phyloP scores from a whole-genome alignment of 1,140 invertebrate genomes.

The Drosophila takahashii region DNA sequence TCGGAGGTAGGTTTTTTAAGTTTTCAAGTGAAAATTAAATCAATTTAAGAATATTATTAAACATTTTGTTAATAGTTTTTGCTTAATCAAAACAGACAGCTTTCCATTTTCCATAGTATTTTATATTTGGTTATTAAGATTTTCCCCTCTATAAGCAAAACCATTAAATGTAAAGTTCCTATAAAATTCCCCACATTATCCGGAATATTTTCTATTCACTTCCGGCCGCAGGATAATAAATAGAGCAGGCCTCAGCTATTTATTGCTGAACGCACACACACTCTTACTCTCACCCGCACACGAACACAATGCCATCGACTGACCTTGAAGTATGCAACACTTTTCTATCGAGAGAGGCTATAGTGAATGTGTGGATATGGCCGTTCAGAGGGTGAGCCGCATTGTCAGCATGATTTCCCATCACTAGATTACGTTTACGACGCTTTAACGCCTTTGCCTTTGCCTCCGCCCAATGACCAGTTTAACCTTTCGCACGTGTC shows the following conservation, averaged over 20 bases:
- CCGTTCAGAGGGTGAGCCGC: conserved; percentile 17
- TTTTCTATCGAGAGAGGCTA: conserved; percentile 44
- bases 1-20: neutral
- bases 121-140: neutral
- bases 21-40: neutral
- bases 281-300: neutral
- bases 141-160: neutral
- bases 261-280: conserved; percentile 27
- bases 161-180: conserved; percentile 5
- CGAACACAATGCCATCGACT: conserved; percentile 30
- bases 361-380: conserved; percentile 14
- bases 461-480: conserved; percentile 61
- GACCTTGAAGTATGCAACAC: conserved; percentile 81
- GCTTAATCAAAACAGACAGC: neutral
- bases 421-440: conserved; percentile 60
- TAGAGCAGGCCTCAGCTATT: conserved; percentile 34
- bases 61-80: neutral
- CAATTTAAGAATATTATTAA: too few species aligned
- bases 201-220: conserved; percentile 24
- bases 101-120: neutral
- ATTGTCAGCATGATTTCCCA: conserved; percentile 65
- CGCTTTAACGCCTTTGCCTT: conserved; percentile 53
- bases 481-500: conserved; percentile 77
- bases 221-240: conserved; percentile 35
- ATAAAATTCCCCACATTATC: conserved; percentile 16